Evolutionary conservation across 2,888 invertebrate species (phyloP).

Genomic region (Hirtodrosophila histrioides): DNA sequence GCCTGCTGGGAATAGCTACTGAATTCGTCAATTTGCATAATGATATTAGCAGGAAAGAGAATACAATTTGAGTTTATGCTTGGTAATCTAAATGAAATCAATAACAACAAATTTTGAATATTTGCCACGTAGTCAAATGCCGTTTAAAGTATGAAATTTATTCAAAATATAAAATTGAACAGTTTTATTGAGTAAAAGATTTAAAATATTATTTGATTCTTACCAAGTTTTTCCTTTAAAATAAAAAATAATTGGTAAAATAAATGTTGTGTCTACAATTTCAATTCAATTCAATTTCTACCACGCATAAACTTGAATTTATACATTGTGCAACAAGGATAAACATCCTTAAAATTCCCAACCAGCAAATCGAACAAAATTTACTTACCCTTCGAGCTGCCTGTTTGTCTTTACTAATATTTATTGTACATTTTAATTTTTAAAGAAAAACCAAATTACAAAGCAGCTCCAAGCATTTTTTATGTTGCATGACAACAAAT

Average conservation of each 20-base stretch:
- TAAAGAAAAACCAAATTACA: conserved; percentile 47
- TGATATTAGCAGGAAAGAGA: not conserved
- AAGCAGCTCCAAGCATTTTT: conserved; percentile 65
- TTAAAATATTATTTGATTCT: too few relatives aligned
- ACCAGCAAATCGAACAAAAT: conserved; percentile 24
- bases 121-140: too few relatives aligned
- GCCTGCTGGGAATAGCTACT: conserved; percentile 11
- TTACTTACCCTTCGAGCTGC: conserved; percentile 64
- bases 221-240: too few relatives aligned
- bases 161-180: too few relatives aligned
- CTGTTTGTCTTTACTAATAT: conserved; percentile 64
- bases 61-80: conserved; percentile 8
- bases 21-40: conserved; percentile 10
- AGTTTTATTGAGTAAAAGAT: too few relatives aligned
- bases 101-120: not conserved
- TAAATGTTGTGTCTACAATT: too few relatives aligned
- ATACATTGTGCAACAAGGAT: too few relatives aligned
- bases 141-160: too few relatives aligned
- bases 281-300: not conserved
- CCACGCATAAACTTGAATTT: conserved; percentile 2
- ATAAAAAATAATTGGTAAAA: too few relatives aligned
- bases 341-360: not conserved
- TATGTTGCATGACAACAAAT: conserved; percentile 40
- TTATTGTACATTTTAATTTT: conserved; percentile 65
- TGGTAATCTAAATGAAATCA: not conserved